Percentiles rank a stretch among this genome's conserved stretches.
phyloP scores from a whole-genome alignment of 2,113 vertebrate genomes.

The Pycnonotus jocosus region DNA sequence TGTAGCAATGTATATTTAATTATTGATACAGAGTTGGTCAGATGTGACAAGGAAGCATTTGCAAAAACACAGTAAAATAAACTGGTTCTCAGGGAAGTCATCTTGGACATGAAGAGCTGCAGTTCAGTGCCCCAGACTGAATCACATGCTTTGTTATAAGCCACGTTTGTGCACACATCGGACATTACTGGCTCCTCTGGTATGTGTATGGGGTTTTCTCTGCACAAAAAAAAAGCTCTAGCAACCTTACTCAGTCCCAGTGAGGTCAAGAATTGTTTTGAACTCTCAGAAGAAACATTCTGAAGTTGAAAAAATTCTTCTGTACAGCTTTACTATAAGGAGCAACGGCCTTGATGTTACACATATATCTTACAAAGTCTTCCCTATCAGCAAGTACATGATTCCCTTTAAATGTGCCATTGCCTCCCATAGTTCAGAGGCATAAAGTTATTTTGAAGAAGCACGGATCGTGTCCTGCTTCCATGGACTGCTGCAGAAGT shows the following conservation, averaged over 20 bases:
- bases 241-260: background rate
- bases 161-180: background rate
- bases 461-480: background rate
- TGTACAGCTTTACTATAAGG: background rate
- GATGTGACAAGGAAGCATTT: conserved; percentile 19
- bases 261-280: background rate
- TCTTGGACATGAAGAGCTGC: background rate
- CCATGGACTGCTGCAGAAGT: background rate
- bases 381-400: background rate
- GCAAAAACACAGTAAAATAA: conserved; percentile 2
- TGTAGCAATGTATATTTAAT: conserved; percentile 23
- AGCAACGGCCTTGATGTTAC: background rate
- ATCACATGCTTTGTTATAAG: background rate
- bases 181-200: background rate
- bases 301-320: background rate
- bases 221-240: background rate
- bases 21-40: conserved; percentile 9
- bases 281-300: background rate
- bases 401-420: background rate
- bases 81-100: background rate
- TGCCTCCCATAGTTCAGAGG: background rate
- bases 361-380: background rate
- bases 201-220: background rate
- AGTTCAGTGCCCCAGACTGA: background rate
- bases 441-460: background rate